These are phyloP conservation scores for Dryobates pubescens DNA, from an alignment of 2,797 vertebrate species.

Conservation along the genomic window DNA sequence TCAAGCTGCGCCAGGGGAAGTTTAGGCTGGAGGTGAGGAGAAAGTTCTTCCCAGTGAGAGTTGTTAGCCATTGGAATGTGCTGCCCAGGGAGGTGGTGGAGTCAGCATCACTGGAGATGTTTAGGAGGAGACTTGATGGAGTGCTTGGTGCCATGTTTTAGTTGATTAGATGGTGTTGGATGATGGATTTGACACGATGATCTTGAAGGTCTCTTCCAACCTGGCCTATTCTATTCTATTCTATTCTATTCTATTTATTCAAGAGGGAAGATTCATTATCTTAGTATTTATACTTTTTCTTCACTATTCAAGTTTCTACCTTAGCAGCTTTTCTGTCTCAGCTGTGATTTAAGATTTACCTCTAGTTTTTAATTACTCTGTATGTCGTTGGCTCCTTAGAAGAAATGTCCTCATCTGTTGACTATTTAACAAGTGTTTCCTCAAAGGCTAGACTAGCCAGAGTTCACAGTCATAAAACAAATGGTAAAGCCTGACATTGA, in stretches of 20 bases:
- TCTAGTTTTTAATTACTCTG: background rate
- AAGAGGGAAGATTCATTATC: background rate
- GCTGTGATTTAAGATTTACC: background rate
- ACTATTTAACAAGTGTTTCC: constrained; percentile 33
- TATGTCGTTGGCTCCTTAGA: background rate
- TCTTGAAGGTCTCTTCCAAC: no score
- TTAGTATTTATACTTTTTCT: background rate
- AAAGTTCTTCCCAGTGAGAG: no score
- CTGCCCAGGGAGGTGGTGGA: no score
- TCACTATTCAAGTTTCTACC: background rate
- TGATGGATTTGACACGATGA: no score
- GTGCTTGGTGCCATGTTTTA: no score
- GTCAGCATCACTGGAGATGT: no score
- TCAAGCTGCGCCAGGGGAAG: no score
- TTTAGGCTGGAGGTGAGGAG: no score
- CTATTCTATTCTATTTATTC: background rate
- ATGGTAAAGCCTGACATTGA: constrained; percentile 47
- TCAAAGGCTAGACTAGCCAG: constrained; percentile 11
- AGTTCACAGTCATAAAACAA: constrained; percentile 49
- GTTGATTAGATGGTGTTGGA: no score
- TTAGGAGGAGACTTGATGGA: no score
- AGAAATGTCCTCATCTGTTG: constrained; percentile 5
- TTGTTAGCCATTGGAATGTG: no score
- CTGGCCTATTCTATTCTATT: no score
- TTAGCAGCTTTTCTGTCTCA: background rate